A percentile compares a stretch with the other conserved stretches of the same genome.
phyloP scores from a whole-genome alignment of 2,888 invertebrate genomes.

The Gymnoscelis rufifasciata region DNA sequence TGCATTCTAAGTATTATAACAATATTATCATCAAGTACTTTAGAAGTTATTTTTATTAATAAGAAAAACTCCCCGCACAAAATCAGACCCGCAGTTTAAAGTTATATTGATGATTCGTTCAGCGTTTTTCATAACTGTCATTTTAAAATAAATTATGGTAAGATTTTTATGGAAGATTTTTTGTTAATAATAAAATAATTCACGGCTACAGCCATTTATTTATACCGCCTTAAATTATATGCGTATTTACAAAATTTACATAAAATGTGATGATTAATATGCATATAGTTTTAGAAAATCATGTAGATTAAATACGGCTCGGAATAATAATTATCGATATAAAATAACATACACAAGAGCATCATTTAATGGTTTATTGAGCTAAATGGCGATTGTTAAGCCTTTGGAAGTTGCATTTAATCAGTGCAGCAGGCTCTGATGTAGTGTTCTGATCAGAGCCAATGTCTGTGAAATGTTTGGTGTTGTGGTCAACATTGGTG shows the following conservation, averaged over 20 bases:
- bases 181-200: neutral
- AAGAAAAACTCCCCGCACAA: neutral
- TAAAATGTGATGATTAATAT: slow-evolving; percentile 25
- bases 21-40: slow-evolving; percentile 3
- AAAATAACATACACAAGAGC: no score
- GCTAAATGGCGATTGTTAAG: no score
- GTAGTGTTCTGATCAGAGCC: no score
- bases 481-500: no score
- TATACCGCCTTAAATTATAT: slow-evolving; percentile 44
- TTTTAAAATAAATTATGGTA: neutral
- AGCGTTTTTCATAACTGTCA: neutral
- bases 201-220: neutral
- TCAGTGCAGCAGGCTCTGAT: no score
- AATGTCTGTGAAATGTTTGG: no score
- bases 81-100: neutral
- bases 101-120: no score
- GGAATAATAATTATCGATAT: neutral
- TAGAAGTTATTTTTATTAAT: neutral
- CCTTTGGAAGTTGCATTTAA: no score
- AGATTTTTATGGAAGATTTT: neutral
- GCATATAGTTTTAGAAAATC: slow-evolving; percentile 3
- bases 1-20: neutral
- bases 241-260: slow-evolving; percentile 70
- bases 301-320: neutral
- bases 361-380: no score